These are phyloP conservation scores for Ectobius pallidus DNA, from an alignment of 2,888 invertebrate species.

Conservation along the genomic window DNA sequence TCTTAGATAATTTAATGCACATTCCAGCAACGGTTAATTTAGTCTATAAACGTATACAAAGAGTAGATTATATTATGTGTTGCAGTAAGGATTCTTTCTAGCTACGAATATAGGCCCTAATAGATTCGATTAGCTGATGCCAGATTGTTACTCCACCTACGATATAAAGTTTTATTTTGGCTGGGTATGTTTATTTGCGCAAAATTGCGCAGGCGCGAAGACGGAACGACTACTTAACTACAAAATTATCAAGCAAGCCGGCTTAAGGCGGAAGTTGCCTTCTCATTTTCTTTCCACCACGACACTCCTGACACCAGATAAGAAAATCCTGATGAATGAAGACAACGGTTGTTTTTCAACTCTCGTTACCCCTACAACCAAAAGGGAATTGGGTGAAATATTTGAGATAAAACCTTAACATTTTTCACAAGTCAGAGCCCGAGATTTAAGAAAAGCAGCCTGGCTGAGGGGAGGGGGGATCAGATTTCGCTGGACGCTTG, in stretches of 20 bases:
- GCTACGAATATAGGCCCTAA: too few species aligned
- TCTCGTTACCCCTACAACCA: constrained; percentile 37
- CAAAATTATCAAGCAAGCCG: constrained; percentile 50
- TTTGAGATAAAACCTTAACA: constrained; percentile 44
- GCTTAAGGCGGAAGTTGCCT: constrained; percentile 45
- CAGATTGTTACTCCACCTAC: too few species aligned
- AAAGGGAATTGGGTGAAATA: constrained; percentile 43
- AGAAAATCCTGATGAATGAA: constrained; percentile 52
- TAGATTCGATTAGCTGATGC: too few species aligned
- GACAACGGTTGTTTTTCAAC: constrained; percentile 50
- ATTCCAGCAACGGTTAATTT: too few species aligned
- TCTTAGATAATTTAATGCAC: too few species aligned
- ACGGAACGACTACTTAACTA: constrained; percentile 49
- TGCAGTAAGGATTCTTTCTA: too few species aligned
- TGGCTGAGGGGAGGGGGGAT: constrained; percentile 32
- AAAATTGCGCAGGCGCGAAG: too few species aligned
- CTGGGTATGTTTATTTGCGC: too few species aligned
- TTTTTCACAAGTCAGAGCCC: constrained; percentile 43
- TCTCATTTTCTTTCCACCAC: constrained; percentile 41
- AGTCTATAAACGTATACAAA: too few species aligned
- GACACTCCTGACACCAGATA: constrained; percentile 47
- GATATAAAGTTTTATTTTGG: too few species aligned
- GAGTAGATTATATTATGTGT: too few species aligned
- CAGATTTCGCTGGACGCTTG: constrained; percentile 23
- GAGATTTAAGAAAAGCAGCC: constrained; percentile 37